Base-by-base conservation (phyloP, 2,113 vertebrate genomes). In the Nycticebus coucang region DNA sequence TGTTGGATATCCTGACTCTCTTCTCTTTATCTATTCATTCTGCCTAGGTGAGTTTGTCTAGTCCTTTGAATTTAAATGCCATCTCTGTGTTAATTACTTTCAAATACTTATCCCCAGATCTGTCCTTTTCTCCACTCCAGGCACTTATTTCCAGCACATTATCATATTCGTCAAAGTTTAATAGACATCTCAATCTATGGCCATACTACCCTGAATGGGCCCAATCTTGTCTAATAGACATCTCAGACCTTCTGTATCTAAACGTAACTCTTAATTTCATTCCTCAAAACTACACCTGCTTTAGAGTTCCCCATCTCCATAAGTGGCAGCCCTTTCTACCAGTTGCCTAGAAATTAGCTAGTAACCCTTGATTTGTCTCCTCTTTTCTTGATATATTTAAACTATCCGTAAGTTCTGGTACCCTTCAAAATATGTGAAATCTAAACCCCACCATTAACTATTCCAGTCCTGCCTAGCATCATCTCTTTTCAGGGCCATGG, bases 101-200 rank as follows among this genome's bases (percentile, higher is more conserved):
- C 80, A 94, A 83, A 89, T 87, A 89, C 71, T 93, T 66, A 71
- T 87, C 75, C 96, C 57, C 19, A 94, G 64, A 87, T 90, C 45
- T 82, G 21, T 71, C 37, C n/a, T 89, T 92, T 57, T 30, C 30
- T 86, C 64, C 59, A 79, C 28, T 94, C 11, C 35, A 59, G 57
- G 60, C 21, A 59, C 59, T 93, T 57, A 66, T 78, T 95, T 91
- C 18, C 28, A 93, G 69, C 6, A 79, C 59, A 30, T 50, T 1
- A 72, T 62, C 17, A 50, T 80, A 41, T 37, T 96, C 75, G 91
- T 86, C 57, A 79, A 78, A 82, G 30, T 62, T 66, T 84, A 83
- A 80, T 18, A 80, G 8, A 15, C 45, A 93, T 59, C 71, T 84
- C 62, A 95, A 68, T 50, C 8, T 50, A 50, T 50, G 45, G 45